These are phyloP conservation scores for Trigoniulus corallinus DNA, from an alignment of 1,140 invertebrate genomes.

Conservation along the genomic window DNA sequence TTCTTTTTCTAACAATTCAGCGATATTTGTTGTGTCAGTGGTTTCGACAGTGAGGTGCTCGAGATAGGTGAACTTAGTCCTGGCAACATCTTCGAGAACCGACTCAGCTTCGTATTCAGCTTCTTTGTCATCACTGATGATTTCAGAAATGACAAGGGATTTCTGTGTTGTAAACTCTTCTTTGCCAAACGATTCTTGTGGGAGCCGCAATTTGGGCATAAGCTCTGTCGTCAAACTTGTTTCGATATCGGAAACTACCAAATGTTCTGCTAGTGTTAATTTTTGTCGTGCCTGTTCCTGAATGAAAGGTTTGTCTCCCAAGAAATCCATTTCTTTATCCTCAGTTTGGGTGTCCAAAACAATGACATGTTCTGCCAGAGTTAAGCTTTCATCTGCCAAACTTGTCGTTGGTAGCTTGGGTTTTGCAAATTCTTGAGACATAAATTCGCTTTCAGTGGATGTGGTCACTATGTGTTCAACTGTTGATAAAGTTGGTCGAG, in stretches of 20 bases:
- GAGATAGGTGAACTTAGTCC: neutral
- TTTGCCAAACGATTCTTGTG: too few species aligned
- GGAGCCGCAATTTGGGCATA: too few species aligned
- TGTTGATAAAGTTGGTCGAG: neutral
- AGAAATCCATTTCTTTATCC: neutral
- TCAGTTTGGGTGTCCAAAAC: constrained; percentile 9
- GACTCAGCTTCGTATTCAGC: neutral
- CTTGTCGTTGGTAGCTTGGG: neutral
- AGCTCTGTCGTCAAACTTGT: too few species aligned
- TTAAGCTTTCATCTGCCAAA: too few species aligned
- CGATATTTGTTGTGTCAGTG: constrained; percentile 5
- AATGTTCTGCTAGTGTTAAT: neutral
- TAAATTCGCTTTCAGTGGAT: neutral
- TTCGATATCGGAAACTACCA: too few species aligned
- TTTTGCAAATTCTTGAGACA: neutral
- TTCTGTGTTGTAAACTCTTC: too few species aligned
- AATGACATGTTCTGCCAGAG: neutral
- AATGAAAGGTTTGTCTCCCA: neutral
- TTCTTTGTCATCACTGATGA: neutral
- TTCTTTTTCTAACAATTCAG: constrained; percentile 9
- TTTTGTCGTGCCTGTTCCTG: neutral
- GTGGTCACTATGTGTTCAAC: neutral
- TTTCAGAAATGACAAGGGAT: neutral
- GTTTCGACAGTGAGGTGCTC: neutral
- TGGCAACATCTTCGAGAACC: neutral